These are phyloP conservation scores for Microcebus griseorufus DNA, from an alignment of 2,113 vertebrate genomes.

Conservation along the genomic window DNA sequence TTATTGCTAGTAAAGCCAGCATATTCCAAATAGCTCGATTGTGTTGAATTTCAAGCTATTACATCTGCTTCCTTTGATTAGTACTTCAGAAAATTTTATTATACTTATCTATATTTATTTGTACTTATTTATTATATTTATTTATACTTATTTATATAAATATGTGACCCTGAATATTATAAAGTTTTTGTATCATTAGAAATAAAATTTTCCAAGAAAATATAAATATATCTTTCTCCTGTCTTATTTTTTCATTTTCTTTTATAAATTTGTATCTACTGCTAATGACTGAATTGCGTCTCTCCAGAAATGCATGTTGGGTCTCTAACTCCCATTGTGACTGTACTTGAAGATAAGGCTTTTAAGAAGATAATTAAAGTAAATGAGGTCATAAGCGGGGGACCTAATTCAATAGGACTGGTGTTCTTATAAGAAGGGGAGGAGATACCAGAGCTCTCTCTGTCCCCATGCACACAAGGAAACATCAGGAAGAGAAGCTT, in stretches of 20 bases:
- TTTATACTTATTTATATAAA: background rate
- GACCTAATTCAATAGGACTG: background rate
- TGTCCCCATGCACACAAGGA: fast-evolving
- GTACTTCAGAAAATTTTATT: background rate
- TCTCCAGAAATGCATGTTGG: background rate
- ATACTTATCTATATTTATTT: background rate
- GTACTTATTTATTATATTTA: too few relatives aligned
- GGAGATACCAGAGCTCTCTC: fast-evolving
- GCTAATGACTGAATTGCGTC: background rate
- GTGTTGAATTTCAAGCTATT: background rate
- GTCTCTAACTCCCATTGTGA: background rate
- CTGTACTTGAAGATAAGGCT: background rate
- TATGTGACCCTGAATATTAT: background rate
- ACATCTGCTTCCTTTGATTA: constrained; percentile 26
- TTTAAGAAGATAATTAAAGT: too few relatives aligned
- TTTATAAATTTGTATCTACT: background rate
- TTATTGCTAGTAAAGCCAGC: background rate
- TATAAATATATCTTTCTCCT: background rate
- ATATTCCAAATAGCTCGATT: background rate
- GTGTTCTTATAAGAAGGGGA: background rate
- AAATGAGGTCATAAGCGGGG: background rate
- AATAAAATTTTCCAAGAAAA: background rate
- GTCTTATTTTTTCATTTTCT: background rate
- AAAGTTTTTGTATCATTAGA: background rate
- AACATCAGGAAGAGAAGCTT: background rate